These are phyloP conservation scores for Deilephila elpenor DNA, from an alignment of 2,888 invertebrate genomes.

Conservation along the genomic window DNA sequence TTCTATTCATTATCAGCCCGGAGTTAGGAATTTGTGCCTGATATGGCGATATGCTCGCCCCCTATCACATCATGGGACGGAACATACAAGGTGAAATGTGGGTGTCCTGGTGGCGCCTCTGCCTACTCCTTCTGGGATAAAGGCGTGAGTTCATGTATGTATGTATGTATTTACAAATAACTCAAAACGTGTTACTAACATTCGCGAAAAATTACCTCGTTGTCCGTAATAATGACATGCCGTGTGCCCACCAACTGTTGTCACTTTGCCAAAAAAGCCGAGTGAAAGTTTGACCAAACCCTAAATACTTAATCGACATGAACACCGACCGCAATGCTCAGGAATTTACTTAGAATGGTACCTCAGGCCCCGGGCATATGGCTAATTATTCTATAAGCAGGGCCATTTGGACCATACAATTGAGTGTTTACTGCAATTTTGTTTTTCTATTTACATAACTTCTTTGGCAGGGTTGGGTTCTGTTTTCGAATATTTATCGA, in stretches of 20 bases:
- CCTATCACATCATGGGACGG: too few species aligned
- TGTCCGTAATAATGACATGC: slow-evolving; percentile 23
- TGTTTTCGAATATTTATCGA: too few species aligned
- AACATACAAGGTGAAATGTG: too few species aligned
- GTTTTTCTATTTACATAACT: not conserved
- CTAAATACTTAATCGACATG: slow-evolving; percentile 56
- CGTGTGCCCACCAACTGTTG: slow-evolving; percentile 36
- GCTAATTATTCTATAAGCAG: slow-evolving; percentile 35
- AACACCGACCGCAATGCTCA: slow-evolving; percentile 50
- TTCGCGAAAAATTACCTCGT: slow-evolving; percentile 28
- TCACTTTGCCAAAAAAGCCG: slow-evolving; percentile 47
- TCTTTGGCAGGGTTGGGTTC: not conserved
- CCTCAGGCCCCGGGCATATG: slow-evolving; percentile 37
- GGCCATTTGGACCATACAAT: not conserved
- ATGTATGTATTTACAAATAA: too few species aligned
- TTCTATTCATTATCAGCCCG: too few species aligned
- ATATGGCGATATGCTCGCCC: too few species aligned
- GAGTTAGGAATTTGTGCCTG: too few species aligned
- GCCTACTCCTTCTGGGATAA: too few species aligned
- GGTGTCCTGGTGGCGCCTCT: too few species aligned
- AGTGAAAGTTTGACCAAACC: slow-evolving; percentile 55
- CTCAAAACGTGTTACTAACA: not conserved
- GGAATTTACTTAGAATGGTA: slow-evolving; percentile 44
- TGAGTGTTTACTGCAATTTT: slow-evolving; percentile 8
- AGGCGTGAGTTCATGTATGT: too few species aligned